Conservation (phyloP, 2,113 vertebrate species). For the Aptenodytes forsteri region DNA sequence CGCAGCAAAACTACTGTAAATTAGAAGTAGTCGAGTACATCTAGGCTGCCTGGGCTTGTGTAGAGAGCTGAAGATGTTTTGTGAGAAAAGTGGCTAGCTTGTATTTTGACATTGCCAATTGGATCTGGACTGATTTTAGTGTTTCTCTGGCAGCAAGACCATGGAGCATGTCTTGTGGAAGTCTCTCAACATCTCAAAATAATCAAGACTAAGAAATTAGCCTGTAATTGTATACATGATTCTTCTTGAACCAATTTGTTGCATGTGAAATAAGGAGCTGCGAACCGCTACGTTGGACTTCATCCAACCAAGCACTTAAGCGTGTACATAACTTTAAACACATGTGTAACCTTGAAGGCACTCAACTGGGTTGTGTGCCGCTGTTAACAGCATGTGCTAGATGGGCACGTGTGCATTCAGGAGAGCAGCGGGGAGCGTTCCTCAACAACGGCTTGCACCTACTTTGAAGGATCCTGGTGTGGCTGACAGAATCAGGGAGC, state of each 20-base stretch:
- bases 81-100: neutral
- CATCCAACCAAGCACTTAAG: neutral
- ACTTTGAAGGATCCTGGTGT: neutral
- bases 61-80: neutral
- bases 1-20: neutral
- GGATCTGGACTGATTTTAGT: neutral
- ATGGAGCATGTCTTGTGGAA: neutral
- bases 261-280: neutral
- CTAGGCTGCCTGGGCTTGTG: neutral
- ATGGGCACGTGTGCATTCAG: neutral
- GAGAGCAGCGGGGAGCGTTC: neutral
- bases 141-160: neutral
- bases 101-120: neutral
- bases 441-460: neutral
- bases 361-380: neutral
- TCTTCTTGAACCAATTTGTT: neutral
- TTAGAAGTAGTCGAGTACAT: neutral
- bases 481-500: neutral
- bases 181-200: neutral
- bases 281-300: neutral
- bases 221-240: neutral
- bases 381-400: neutral
- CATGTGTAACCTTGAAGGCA: neutral
- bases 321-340: neutral
- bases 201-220: neutral